Evolutionary conservation across 2,113 vertebrate species (phyloP), one percentile per base, ranked within the genome.

Genomic region (Catagonus wagneri): DNA sequence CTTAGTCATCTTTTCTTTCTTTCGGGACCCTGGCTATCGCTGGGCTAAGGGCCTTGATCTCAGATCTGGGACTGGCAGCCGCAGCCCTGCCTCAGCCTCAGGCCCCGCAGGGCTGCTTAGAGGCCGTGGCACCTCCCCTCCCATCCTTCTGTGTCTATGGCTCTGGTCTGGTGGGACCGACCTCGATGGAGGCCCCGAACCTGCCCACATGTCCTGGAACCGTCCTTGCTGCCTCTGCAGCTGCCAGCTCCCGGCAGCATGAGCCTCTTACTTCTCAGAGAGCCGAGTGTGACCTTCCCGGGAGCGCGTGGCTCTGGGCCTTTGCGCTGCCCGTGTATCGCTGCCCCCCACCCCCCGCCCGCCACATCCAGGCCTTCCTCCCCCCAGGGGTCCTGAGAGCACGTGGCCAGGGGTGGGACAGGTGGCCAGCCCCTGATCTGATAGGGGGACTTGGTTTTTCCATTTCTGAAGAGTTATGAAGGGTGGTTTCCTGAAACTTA

Each of bases 11-110:
- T 34, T 32, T 71, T 36, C 56, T 63, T 71, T 91, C 69, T 50
- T 17, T 9, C 71, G 14, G 14, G 39, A 25, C 25, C n/a, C 15
- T 3, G 1, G n/a, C 39, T 0, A 0, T 17, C 12, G 36, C 56
- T 34, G 20, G 22, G 39, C 23, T 15, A 25, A 39, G 19, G 16
- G 9, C 68, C 7, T 0, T 79, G 17, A 63, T 14, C 7, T 93
- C 25, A 19, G 9, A 20, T 56, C 16, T 71, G 90, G 44, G 44
- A 27, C 63, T 56, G 56, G 56, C 8, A 63, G 11, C 17, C 10
- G 16, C 10, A 2, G 23, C 11, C 63, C 14, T 88, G 60, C 56
- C 25, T 78, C 11, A 15, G 15, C 44, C 11, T 66, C 0, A 0
- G 83, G 58, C 19, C 1, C 86, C 89, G 19, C 0, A 1, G 50